Percentiles rank a stretch among this genome's conserved stretches.
phyloP scores from a whole-genome alignment of 2,113 vertebrate species.

The Microtus richardsoni region DNA sequence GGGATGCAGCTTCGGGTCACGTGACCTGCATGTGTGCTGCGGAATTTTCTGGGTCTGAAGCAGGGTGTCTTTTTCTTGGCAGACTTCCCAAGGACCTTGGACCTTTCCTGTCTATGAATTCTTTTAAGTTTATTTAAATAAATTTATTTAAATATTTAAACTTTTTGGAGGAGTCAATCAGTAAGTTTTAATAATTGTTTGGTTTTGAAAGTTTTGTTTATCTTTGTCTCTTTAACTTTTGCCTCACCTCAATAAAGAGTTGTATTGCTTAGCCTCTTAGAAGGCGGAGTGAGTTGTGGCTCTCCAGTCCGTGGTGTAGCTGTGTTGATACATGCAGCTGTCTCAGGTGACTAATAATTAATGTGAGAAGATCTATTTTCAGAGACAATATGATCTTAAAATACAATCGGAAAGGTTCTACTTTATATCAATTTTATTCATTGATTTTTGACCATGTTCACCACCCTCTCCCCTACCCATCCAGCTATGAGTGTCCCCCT shows the following conservation, averaged over 20 bases:
- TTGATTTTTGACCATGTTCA: background rate
- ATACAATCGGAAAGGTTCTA: background rate
- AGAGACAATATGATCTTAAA: background rate
- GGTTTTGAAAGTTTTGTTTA: background rate
- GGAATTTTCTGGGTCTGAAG: accelerated
- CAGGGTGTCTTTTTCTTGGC: background rate
- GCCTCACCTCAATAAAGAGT: background rate
- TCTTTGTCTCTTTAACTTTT: background rate
- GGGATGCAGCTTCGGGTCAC: background rate
- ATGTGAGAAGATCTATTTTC: background rate
- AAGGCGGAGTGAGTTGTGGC: no score
- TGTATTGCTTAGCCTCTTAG: background rate
- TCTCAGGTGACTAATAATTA: no score
- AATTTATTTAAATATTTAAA: background rate
- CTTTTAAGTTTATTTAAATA: background rate
- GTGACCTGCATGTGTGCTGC: background rate
- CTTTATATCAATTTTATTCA: background rate
- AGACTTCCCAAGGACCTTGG: background rate
- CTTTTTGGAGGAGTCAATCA: background rate
- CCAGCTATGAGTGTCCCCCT: background rate
- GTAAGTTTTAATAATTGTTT: background rate
- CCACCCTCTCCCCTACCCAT: background rate
- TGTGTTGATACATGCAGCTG: accelerated
- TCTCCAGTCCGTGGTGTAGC: background rate
- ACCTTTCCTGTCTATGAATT: background rate